Base-by-base conservation (phyloP, 2,888 invertebrate species). In the Sesia bembeciformis region DNA sequence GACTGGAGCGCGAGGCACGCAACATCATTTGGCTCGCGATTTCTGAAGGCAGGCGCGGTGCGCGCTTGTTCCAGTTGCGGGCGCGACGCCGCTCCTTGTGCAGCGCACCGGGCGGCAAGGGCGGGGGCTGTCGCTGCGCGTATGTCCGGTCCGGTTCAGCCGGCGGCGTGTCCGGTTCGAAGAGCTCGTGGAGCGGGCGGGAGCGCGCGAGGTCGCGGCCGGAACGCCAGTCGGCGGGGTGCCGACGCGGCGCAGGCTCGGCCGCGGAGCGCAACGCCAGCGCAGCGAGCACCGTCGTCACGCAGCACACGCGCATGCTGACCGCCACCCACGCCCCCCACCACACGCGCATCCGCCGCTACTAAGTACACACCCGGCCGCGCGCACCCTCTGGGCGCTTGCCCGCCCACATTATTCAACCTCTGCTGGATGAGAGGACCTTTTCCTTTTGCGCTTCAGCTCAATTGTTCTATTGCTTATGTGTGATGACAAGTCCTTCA, bases 1-100 rank as follows among this genome's bases (percentile, higher is more conserved):
- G 90, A 76, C 92, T 93, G 62, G 94, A 93, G 66, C 95, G 92
- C 58, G 94, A 92, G 57, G 94, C 93, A 67, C 95, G 91, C 72
- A 94, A 85, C 94, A 96, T 94, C 84, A 95, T 91, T 81, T 95
- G 95, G 72, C 92, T 93, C 53, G 93, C 93, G 67, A 93, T 90
- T 67, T 91, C 91, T 55, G 91, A 85, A 62, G 91, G 90, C 56
- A 90, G 71, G 61, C 80, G 80, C 46, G 79, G 81, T 38, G 78
- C 66, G 58, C 89, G 80, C 66, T 88, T 89, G 63, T 67, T 75
- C 62, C 65, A 66, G 51, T 43, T 52, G 63, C 70, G 72, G 62
- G 81, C 81, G 62, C 70, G 68, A 57, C 83, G 82, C 53, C 84
- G 84, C 63, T 85, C 85, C 60, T 81, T 79, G 66, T 76, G 71